Base-by-base conservation (phyloP, 2,888 invertebrate species). In the Troglohyphantes excavatus region DNA sequence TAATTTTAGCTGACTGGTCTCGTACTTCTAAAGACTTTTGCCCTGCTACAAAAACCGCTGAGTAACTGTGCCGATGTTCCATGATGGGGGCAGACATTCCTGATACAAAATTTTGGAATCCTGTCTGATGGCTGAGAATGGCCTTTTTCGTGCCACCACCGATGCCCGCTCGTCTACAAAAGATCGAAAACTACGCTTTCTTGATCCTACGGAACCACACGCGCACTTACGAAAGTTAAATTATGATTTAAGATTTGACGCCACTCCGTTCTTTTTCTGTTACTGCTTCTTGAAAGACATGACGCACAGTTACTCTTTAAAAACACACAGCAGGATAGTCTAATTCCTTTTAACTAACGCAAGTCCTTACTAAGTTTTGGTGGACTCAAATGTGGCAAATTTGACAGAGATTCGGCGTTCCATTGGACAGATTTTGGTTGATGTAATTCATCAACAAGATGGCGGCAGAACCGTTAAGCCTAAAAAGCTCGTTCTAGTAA, bases 171-270 rank as follows among this genome's bases (percentile, higher is more conserved):
- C 88, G 21, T n/a, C 23, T 17, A 39, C 13, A 23, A 26, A 61
- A 63, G 88, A 88, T 88, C 88, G 88, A 88, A 79, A 81, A 67
- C n/a, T 21, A 82, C 88, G 88, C 88, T 76, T 82, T 88, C 88
- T 88, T 82, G 88, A 88, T 11, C 19, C 59, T 82, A 73, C 53
- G 75, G 88, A 82, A 76, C 88, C 81, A 67, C 17, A 61, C 82
- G 88, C 82, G 76, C 61, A 68, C 46, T 61, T 79, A 73, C 43
- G 59, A 75, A 75, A 73, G 39, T 67, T 61, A 59, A 39, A 53
- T 17, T 73, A 63, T 73, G 11, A 53, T 59, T 46, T 27, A 63
- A 26, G 5, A 73, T 53, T 53, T 23, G 67, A 46, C 33, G n/a
- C 46, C 67, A 67, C n/a, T 26, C 0, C 33, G 26, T 70, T 84